These are phyloP conservation scores for Cryptomyrus ogoouensis DNA, from an alignment of 2,113 vertebrate species.

Conservation along the genomic window DNA sequence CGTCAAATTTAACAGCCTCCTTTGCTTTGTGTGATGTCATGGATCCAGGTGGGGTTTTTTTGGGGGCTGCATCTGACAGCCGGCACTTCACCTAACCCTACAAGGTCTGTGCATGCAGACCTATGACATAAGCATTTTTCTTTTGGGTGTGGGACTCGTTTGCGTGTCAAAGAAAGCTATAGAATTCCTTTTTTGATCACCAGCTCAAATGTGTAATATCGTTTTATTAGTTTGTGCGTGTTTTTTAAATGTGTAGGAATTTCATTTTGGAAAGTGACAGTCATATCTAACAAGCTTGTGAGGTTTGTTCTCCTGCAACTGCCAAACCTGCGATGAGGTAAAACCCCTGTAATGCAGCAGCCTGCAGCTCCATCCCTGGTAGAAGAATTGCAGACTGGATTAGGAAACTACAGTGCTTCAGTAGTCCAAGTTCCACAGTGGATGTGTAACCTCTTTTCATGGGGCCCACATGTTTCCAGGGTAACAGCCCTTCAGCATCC, in stretches of 20 bases:
- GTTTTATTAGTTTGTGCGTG: not conserved
- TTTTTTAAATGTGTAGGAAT: not conserved
- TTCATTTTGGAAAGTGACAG: not conserved
- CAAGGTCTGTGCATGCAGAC: not conserved
- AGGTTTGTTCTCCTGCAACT: not conserved
- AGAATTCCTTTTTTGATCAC: not conserved
- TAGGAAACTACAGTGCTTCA: not conserved
- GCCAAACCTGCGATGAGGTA: not conserved
- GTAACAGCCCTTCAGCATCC: not conserved
- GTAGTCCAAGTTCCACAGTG: constrained; percentile 10
- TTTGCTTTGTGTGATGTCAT: not conserved
- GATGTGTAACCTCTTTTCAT: constrained; percentile 10
- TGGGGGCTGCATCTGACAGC: not conserved
- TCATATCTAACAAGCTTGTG: not conserved
- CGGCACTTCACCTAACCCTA: not conserved
- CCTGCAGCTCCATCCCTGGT: not conserved
- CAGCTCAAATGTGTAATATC: not conserved
- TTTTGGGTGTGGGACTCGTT: constrained; percentile 6
- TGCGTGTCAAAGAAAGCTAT: not conserved
- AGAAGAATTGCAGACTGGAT: not conserved
- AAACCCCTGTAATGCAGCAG: not conserved
- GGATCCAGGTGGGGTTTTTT: not conserved
- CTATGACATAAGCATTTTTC: constrained; percentile 2
- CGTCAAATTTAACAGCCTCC: not conserved
- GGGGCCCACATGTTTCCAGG: constrained; percentile 1